These are phyloP conservation scores for Vulpes ferrilata DNA, from an alignment of 2,113 vertebrate species.

Conservation along the genomic window DNA sequence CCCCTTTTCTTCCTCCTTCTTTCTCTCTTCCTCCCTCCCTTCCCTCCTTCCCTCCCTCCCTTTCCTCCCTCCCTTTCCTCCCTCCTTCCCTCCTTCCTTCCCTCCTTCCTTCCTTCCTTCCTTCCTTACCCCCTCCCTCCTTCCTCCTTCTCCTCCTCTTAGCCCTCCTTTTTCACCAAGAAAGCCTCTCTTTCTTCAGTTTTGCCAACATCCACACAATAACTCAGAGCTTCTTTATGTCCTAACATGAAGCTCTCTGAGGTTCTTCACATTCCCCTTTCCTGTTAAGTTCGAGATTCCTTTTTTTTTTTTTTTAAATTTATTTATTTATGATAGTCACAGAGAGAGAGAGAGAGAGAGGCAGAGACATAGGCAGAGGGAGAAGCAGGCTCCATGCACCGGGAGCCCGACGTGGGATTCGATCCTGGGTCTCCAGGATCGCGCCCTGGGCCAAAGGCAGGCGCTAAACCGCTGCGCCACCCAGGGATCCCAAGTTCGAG, in stretches of 20 bases:
- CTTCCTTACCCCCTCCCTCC: rapidly evolving
- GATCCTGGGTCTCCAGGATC: too few species aligned
- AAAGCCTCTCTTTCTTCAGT: neutral
- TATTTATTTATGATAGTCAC: too few species aligned
- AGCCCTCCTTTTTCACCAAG: neutral
- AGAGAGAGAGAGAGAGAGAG: too few species aligned
- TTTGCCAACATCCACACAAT: neutral
- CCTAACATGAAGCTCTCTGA: neutral
- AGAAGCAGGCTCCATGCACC: too few species aligned
- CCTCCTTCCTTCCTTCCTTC: rapidly evolving
- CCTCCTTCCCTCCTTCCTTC: neutral
- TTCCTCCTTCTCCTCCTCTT: neutral
- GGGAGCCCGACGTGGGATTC: too few species aligned
- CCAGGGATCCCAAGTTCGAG: too few species aligned
- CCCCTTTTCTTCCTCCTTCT: neutral
- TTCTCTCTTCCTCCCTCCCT: neutral
- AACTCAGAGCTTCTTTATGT: neutral
- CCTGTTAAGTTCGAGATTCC: neutral
- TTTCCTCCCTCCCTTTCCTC: rapidly evolving
- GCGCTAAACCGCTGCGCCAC: too few species aligned
- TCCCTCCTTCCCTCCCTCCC: rapidly evolving
- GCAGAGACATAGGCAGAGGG: too few species aligned
- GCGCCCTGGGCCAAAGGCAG: too few species aligned
- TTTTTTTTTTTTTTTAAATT: too few species aligned
- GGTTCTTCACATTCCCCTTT: neutral